Evolutionary conservation across 2,113 vertebrate species (phyloP), one percentile per base, ranked within the genome.

Genomic region (Chlorodrepanis virens): DNA sequence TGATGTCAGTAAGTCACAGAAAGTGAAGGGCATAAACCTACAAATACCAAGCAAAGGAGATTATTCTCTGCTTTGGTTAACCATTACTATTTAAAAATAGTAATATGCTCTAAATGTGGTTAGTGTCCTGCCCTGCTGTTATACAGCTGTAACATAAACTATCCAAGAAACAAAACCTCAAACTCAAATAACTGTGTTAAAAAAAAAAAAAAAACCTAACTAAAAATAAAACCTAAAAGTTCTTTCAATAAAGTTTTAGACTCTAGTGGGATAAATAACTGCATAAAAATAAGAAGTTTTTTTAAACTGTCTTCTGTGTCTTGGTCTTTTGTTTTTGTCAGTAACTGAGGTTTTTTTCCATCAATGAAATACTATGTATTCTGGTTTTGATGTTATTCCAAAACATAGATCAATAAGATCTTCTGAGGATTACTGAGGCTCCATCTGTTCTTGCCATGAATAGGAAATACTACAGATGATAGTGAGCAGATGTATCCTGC

Each of bases 401-500:
- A 94, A 94, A 88, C 68, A 90, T 23, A 74, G 60, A 85, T 94
- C 95, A 96, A 22, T 91, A 77, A 85, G 71, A 90, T 87, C 87
- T 94, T 71, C 67, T 91, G 83, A 83, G 94, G 67, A 95, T 95
- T 95, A 93, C 54, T 90, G 87, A 90, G 52, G 47, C 63, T 94
- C 96, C 96, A 97, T 96, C 96, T 96, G 94, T 90, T 94, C 75
- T 80, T 12, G 2, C 76, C 28, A 17, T 64, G 76, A 87, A 77
- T 64, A 94, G 85, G 52, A 94, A 94, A 92, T 81, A 37, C 31
- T 94, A 23, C 57, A 88, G 83, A 88, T 90, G 82, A 87, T 45
- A 94, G 54, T 53, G 53, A 92, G 79, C 92, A 95, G 94, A 90
- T 91, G 57, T 87, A 87, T 65, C 42, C 35, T 1, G 6, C n/a